A percentile compares a stretch with the other conserved stretches of the same genome.
Conservation (phyloP, 2,113 vertebrate genomes). For the Collichthys lucidus region DNA sequence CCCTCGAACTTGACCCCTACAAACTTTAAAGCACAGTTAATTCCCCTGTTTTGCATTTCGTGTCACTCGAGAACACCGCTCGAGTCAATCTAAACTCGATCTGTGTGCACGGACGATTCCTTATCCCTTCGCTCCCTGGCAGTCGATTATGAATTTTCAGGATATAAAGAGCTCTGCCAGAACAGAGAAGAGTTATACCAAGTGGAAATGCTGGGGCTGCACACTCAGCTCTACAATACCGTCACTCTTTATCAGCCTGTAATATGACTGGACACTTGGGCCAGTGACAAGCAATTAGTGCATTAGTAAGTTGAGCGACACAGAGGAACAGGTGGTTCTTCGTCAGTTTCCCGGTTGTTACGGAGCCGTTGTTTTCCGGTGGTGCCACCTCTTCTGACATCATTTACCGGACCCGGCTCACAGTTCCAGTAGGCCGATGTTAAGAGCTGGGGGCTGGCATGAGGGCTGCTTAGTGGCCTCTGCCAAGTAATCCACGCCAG, state of each 20-base stretch:
- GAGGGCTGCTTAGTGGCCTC: not conserved
- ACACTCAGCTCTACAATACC: slow-evolving; percentile 5
- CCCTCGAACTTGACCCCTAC: slow-evolving; percentile 18
- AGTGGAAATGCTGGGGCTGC: slow-evolving; percentile 51
- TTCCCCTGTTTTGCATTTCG: slow-evolving; percentile 49
- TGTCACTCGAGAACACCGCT: slow-evolving; percentile 29
- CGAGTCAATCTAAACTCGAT: slow-evolving; percentile 34
- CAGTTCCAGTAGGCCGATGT: slow-evolving; percentile 48
- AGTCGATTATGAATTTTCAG: slow-evolving; percentile 2
- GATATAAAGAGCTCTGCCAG: slow-evolving; percentile 33
- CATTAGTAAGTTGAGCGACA: not conserved
- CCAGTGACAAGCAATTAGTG: not conserved
- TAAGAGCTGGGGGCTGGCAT: slow-evolving; percentile 28
- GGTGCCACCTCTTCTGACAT: slow-evolving; percentile 68
- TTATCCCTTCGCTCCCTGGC: slow-evolving; percentile 29
- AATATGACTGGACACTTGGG: slow-evolving; percentile 34
- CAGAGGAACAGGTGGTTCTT: slow-evolving; percentile 43
- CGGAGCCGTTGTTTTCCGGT: slow-evolving; percentile 41
- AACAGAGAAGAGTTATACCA: slow-evolving; percentile 7
- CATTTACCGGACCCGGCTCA: slow-evolving; percentile 65
- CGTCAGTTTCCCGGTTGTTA: slow-evolving; percentile 54
- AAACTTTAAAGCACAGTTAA: slow-evolving; percentile 35
- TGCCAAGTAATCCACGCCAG: slow-evolving; percentile 48
- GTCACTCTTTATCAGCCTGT: slow-evolving; percentile 28
- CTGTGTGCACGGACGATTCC: slow-evolving; percentile 44